These are phyloP conservation scores for Prionchulus punctatus DNA, from an alignment of 2,888 invertebrate species.

Conservation along the genomic window DNA sequence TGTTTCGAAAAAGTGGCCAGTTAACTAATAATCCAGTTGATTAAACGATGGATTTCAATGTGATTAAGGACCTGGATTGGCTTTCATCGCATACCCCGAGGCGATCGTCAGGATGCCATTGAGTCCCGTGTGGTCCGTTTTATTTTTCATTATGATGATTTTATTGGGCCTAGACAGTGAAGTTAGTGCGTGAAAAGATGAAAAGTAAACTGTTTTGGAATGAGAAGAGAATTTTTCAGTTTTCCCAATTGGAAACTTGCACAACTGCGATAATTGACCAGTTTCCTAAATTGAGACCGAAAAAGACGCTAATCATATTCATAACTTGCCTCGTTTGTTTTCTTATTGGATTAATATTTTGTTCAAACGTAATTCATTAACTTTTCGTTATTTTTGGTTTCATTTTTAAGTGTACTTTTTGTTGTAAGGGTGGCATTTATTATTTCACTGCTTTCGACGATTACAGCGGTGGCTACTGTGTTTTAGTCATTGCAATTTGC, in stretches of 20 bases:
- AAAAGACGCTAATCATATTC: conserved; percentile 24
- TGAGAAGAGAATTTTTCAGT: conserved; percentile 41
- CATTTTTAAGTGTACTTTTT: too few relatives aligned
- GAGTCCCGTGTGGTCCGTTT: conserved; percentile 10
- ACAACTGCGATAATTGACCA: conserved; percentile 34
- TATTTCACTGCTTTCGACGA: conserved; percentile 13
- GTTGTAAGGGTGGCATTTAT: conserved; percentile 14
- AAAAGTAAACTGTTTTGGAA: background rate
- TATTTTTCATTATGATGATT: conserved; percentile 14
- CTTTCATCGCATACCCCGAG: conserved; percentile 13
- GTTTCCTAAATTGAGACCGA: conserved; percentile 34
- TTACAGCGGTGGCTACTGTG: conserved; percentile 12
- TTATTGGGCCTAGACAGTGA: conserved; percentile 14
- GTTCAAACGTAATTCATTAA: conserved; percentile 20
- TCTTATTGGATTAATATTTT: conserved; percentile 22
- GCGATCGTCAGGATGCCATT: conserved; percentile 11
- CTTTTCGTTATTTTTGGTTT: background rate
- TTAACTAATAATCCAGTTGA: background rate
- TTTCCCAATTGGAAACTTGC: conserved; percentile 33
- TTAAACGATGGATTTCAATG: background rate
- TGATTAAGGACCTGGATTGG: conserved; percentile 11
- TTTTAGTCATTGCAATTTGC: conserved; percentile 11
- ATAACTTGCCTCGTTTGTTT: conserved; percentile 20
- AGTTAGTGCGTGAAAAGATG: conserved; percentile 1
- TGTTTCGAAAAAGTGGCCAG: background rate